phyloP scores from a whole-genome alignment of 1,140 invertebrate genomes.

The Lasioglossum albipes region DNA sequence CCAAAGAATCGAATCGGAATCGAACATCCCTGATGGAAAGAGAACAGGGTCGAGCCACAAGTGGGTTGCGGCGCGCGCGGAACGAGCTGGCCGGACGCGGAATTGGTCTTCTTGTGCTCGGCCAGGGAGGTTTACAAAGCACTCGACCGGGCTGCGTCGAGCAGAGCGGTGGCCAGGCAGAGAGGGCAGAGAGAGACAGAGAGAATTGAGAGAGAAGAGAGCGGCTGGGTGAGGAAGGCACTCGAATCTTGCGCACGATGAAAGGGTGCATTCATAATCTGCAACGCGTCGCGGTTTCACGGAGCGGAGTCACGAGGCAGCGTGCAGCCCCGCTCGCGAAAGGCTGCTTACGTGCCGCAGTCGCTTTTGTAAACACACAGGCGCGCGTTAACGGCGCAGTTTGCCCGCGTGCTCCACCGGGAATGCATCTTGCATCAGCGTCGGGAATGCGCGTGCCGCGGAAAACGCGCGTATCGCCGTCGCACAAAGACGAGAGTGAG shows the following conservation, averaged over 20 bases:
- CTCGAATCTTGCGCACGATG: conserved; percentile 49
- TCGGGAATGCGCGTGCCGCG: not conserved
- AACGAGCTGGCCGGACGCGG: conserved; percentile 1
- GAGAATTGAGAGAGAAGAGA: no score
- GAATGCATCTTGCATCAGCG: not conserved
- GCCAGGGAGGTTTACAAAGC: conserved; percentile 48
- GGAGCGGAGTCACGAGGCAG: not conserved
- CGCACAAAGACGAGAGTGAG: no score
- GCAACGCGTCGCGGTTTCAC: conserved; percentile 57
- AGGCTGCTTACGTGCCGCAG: not conserved
- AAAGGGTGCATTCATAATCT: conserved; percentile 68
- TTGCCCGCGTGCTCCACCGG: no score
- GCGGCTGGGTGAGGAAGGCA: conserved; percentile 14
- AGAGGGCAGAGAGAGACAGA: no score
- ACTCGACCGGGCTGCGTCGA: conserved; percentile 36
- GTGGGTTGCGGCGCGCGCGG: conserved; percentile 10
- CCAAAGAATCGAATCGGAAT: no score
- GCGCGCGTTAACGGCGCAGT: conserved; percentile 14
- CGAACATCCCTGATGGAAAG: not conserved
- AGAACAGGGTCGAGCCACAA: conserved; percentile 24
- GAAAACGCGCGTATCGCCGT: not conserved
- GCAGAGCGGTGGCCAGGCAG: not conserved
- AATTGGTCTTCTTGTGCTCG: conserved; percentile 49
- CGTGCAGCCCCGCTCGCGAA: no score
- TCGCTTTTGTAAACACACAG: conserved; percentile 44